Evolutionary conservation across 2,113 vertebrate species (phyloP).

Genomic region (Zingel zingel): DNA sequence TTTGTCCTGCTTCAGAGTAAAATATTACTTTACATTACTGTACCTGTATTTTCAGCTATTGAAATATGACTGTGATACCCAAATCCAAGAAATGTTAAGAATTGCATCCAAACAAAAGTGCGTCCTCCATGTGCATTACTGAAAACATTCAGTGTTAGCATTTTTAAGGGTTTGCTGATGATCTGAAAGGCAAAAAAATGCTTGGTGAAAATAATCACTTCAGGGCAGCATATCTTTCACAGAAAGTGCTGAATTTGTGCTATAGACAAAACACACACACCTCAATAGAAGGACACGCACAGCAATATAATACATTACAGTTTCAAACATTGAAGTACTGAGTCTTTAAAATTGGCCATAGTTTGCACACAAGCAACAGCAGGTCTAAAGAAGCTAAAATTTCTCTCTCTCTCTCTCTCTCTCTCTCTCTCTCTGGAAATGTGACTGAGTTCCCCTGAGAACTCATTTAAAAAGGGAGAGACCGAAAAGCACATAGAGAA

Average conservation of each 20-base stretch:
- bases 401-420: too few relatives aligned
- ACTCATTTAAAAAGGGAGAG: slow-evolving; percentile 75
- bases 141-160: slow-evolving; percentile 45
- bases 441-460: slow-evolving; percentile 68
- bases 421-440: slow-evolving; percentile 21
- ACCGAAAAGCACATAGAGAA: too few relatives aligned
- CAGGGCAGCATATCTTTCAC: slow-evolving; percentile 34
- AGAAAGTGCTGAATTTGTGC: slow-evolving; percentile 74
- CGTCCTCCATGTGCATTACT: slow-evolving; percentile 25
- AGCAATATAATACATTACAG: slow-evolving; percentile 51
- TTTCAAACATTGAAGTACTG: slow-evolving; percentile 48
- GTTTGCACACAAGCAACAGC: slow-evolving; percentile 65
- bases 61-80: slow-evolving; percentile 1
- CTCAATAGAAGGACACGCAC: slow-evolving; percentile 53
- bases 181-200: slow-evolving; percentile 51
- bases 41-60: background rate
- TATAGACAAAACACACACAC: slow-evolving; percentile 48
- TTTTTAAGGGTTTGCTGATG: slow-evolving; percentile 51
- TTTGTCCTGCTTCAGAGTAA: background rate
- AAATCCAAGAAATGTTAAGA: slow-evolving; percentile 11
- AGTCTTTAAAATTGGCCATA: slow-evolving; percentile 53
- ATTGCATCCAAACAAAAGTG: slow-evolving; percentile 30
- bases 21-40: background rate
- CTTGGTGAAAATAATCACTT: slow-evolving; percentile 45
- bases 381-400: slow-evolving; percentile 14